Percentiles rank a stretch among this genome's conserved stretches.
Conservation (phyloP, 2,888 invertebrate genomes). For the Xanthorhoe designata region DNA sequence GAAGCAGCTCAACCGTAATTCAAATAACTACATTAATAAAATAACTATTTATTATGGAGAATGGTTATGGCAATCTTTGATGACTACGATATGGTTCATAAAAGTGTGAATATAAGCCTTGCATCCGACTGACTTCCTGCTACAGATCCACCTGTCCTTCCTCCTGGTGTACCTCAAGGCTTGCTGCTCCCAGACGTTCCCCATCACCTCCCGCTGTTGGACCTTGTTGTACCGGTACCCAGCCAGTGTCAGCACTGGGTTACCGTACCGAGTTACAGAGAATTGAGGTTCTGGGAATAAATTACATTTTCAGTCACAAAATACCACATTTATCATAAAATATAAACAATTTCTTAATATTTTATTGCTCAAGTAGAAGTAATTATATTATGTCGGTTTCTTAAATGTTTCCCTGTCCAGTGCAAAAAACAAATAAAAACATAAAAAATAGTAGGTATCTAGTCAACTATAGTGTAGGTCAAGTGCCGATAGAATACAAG, state of each 20-base stretch:
- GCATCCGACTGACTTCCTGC: slow-evolving; percentile 12
- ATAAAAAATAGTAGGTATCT: too few relatives aligned
- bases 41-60: not conserved
- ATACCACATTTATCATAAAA: not conserved
- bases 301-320: not conserved
- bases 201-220: not conserved
- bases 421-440: too few relatives aligned
- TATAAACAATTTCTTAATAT: too few relatives aligned
- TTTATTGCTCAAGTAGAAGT: too few relatives aligned
- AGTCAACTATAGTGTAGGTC: too few relatives aligned
- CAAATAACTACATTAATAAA: not conserved
- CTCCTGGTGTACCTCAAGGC: not conserved
- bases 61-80: slow-evolving; percentile 17
- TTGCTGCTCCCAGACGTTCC: slow-evolving; percentile 9
- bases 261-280: slow-evolving; percentile 56
- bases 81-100: slow-evolving; percentile 6
- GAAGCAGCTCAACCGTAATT: not conserved
- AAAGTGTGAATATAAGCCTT: slow-evolving; percentile 11
- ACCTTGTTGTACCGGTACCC: slow-evolving; percentile 47
- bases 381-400: too few relatives aligned
- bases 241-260: slow-evolving; percentile 52
- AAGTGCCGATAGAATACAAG: too few relatives aligned
- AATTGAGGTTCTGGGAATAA: slow-evolving; percentile 18
- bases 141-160: slow-evolving; percentile 19
- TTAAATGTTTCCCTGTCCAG: too few relatives aligned